Base-by-base conservation (phyloP, 2,113 vertebrate genomes). In the Podiceps cristatus region DNA sequence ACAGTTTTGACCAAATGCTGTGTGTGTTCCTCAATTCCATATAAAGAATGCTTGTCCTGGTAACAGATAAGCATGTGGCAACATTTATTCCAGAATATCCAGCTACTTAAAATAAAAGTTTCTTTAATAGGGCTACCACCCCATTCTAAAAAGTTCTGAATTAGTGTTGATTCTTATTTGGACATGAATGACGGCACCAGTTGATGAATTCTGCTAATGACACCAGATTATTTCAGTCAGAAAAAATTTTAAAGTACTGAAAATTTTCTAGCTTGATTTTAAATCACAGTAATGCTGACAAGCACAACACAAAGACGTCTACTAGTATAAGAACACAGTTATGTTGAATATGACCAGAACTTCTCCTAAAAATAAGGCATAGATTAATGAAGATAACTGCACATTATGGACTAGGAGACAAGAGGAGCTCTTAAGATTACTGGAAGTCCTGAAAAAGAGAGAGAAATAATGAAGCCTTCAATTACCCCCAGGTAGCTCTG, bases 401-500 rank as follows among this genome's bases (percentile, higher is more conserved):
- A 78, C 15, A 23, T 28, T 53, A 11, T 35, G 37, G 19, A n/a
- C 6, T n/a, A 64, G 14, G 22, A 85, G 52, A 75, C 6, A 66
- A 69, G 15, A 86, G 60, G 37, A 71, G 24, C 18, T 67, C 42
- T 74, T 71, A 58, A 63, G 12, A 60, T 40, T 73, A n/a, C 7
- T 66, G 4, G 2, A 72, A 73, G 15, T 45, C 40, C 25, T n/a
- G 40, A 79, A 72, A 63, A 91, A 50, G 22, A 80, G 28, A 67
- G 11, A 47, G 18, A 50, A 83, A 73, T 22, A 79, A 60, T 5
- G 15, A 84, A 62, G 10, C 16, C 20, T 82, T 47, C 19, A 78
- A 75, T 93, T 97, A 99, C 98, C 98, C n/a, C 6, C 27, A 93
- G 44, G 44, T 96, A 96, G 35, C 25, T 77, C 81, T 66, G 63